Evolutionary conservation across 1,140 invertebrate genomes (phyloP).

Genomic region (Babylonia areolata): DNA sequence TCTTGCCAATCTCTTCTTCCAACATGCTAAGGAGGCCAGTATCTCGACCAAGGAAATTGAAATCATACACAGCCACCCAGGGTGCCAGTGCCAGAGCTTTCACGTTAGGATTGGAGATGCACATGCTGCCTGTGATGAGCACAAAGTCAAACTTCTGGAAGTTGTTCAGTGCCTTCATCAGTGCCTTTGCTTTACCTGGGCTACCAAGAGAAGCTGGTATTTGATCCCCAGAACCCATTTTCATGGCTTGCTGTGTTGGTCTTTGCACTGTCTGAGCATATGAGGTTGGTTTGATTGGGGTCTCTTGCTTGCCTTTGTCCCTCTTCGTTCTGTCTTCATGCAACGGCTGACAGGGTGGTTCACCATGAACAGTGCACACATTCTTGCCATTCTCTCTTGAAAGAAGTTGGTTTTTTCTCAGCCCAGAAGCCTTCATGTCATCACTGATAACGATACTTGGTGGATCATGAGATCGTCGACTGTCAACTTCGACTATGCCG

Average conservation of each 20-base stretch:
- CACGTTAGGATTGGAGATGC: slow-evolving; percentile 5
- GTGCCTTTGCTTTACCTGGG: no score
- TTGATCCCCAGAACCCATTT: background rate
- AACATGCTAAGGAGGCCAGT: slow-evolving; percentile 45
- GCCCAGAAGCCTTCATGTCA: background rate
- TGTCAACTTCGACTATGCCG: slow-evolving; percentile 25
- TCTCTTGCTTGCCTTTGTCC: background rate
- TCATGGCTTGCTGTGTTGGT: background rate
- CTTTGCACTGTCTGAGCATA: background rate
- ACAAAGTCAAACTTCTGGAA: slow-evolving; percentile 44
- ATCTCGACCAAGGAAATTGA: slow-evolving; percentile 50
- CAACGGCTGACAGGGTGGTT: no score
- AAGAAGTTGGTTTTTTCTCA: background rate
- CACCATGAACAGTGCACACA: background rate
- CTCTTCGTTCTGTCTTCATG: no score
- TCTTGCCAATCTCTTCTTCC: slow-evolving; percentile 45
- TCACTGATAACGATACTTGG: slow-evolving; percentile 31
- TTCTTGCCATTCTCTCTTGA: background rate
- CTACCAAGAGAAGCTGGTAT: no score
- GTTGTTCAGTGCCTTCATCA: slow-evolving; percentile 14
- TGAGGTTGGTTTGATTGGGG: background rate
- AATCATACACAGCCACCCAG: slow-evolving; percentile 60
- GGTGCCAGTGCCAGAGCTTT: slow-evolving; percentile 47
- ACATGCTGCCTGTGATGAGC: slow-evolving; percentile 24
- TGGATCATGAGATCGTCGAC: background rate